A percentile compares a stretch with the other conserved stretches of the same genome.
These are phyloP conservation scores for Campoplex capitator DNA, from an alignment of 2,888 invertebrate species.

Conservation along the genomic window DNA sequence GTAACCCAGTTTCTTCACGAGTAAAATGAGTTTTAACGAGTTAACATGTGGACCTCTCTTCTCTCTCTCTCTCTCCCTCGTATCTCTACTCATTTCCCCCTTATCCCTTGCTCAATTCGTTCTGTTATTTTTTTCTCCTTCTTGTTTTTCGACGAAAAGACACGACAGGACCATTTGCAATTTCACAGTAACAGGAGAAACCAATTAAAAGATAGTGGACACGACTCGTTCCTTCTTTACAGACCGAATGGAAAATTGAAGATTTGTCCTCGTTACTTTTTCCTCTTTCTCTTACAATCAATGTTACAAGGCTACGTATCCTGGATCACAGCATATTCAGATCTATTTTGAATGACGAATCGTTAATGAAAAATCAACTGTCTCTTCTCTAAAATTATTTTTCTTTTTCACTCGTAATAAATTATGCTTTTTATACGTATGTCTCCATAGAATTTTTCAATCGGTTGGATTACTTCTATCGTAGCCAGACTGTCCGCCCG, in stretches of 20 bases:
- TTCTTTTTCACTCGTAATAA: not conserved
- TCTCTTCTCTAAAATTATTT: not conserved
- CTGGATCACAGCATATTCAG: not conserved
- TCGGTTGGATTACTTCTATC: not conserved
- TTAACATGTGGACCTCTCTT: conserved; percentile 44
- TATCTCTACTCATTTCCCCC: conserved; percentile 14
- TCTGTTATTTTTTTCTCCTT: not conserved
- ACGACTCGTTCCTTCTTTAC: conserved; percentile 29
- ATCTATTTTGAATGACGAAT: conserved; percentile 26
- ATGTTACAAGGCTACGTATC: not conserved
- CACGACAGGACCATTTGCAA: conserved; percentile 43
- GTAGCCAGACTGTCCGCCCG: not conserved
- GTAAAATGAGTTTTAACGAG: conserved; percentile 68
- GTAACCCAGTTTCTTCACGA: conserved; percentile 67
- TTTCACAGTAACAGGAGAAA: conserved; percentile 53
- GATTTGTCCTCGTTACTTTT: conserved; percentile 7
- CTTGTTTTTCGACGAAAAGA: conserved; percentile 30
- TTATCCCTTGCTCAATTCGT: conserved; percentile 1
- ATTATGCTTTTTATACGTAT: no score
- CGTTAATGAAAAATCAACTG: not conserved
- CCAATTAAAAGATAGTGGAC: conserved; percentile 62
- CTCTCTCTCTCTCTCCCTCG: conserved; percentile 14
- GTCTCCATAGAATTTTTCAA: not conserved
- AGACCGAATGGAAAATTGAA: conserved; percentile 38
- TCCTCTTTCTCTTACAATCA: not conserved